Evolutionary conservation across 2,797 vertebrate species (phyloP), one percentile per base, ranked within the genome.

Genomic region (Chloroceryle amazona): DNA sequence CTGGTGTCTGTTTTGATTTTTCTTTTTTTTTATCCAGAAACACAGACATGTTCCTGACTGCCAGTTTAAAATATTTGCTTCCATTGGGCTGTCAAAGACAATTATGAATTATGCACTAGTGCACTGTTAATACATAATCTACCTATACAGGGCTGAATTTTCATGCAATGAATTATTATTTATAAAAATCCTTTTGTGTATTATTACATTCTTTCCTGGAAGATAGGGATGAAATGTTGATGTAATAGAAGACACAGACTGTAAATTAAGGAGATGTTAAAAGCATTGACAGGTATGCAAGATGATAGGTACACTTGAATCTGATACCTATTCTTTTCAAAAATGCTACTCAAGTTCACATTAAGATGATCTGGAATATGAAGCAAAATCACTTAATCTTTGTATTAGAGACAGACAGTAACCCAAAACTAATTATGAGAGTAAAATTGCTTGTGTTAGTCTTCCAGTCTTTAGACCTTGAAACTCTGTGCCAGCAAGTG

Each of bases 361-460:
- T 79, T 78, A 92, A 63, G 10, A 3, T 62, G 44, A 76, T 76
- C 21, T 58, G 87, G 55, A 65, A 72, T 65, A 91, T 37, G 39
- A 92, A 74, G 19, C 60, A 90, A 93, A 96, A 63, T 8, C 10
- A 13, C 28, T 82, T 67, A 46, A 12, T 81, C 21, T 79, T 79
- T 90, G 14, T 82, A 46, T 90, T 74, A 71, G 60, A 93, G 33
- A 73, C 6, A 78, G 68, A 55, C 61, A 84, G 51, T 65, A 73
- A 93, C 29, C 11, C 42, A 89, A 94, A 95, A 71, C 68, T 96
- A 89, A 96, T 96, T 96, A 94, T 58, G 11, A 75, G 46, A 70
- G 6, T 55, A 85, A 96, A 96, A 97, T 94, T 89, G 58, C 37
- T 92, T 83, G 33, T 79, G 54, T 90, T 94, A 90, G 86, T 97